These are phyloP conservation scores for Lepilemur ruficaudatus DNA, from an alignment of 2,797 vertebrate genomes.

Conservation along the genomic window DNA sequence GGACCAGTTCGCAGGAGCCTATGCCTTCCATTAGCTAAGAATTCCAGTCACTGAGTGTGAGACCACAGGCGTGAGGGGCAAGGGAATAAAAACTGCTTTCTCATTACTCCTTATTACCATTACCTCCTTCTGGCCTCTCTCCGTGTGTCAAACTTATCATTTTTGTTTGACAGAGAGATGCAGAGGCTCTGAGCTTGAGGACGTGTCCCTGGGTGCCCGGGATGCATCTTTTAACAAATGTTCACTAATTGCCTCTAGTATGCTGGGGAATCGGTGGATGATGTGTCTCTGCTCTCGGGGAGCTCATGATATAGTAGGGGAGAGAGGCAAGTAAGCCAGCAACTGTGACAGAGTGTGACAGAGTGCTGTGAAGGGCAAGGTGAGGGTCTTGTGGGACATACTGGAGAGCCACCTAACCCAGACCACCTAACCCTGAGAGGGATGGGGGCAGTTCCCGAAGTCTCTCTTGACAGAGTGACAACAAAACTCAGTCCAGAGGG, in stretches of 20 bases:
- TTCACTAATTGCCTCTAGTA: not conserved
- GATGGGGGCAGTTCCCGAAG: not conserved
- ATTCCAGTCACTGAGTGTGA: conserved; percentile 31
- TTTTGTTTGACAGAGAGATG: conserved; percentile 35
- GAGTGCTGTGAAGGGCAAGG: not conserved
- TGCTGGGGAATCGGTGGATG: not conserved
- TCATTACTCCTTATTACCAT: conserved; percentile 36
- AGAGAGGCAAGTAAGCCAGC: not conserved
- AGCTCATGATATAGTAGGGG: not conserved
- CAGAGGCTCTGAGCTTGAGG: not conserved
- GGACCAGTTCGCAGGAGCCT: not conserved
- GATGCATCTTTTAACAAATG: conserved; percentile 12
- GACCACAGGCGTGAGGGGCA: not conserved
- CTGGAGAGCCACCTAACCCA: not conserved
- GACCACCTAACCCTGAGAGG: not conserved
- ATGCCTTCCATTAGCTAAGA: conserved; percentile 53
- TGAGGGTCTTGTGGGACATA: not conserved
- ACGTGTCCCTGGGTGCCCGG: not conserved
- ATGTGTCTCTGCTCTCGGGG: not conserved
- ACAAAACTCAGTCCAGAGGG: not conserved
- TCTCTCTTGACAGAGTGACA: conserved; percentile 34
- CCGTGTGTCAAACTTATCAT: not conserved
- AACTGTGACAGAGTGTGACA: not conserved
- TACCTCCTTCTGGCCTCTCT: not conserved
- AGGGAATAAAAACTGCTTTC: conserved; percentile 19